Evolutionary conservation across 2,113 vertebrate genomes (phyloP).

Genomic region (Dendrocopos noguchii): DNA sequence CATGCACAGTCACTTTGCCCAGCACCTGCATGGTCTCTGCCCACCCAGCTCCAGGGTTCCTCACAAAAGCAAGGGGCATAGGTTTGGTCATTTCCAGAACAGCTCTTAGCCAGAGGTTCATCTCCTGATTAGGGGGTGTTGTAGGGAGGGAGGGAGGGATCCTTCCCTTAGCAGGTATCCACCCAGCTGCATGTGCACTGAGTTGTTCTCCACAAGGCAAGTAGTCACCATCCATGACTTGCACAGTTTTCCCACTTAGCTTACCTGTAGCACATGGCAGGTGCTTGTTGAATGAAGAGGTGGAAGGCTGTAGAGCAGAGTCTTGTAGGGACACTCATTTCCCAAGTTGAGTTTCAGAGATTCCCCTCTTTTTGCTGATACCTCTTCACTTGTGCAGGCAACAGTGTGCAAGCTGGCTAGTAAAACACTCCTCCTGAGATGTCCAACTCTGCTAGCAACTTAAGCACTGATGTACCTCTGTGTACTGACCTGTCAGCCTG

Average conservation of each 20-base stretch:
- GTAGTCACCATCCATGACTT: neutral
- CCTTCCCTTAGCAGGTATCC: neutral
- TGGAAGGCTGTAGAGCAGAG: neutral
- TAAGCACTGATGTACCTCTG: neutral
- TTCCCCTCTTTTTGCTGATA: neutral
- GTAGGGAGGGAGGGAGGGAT: neutral
- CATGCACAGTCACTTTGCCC: accelerated
- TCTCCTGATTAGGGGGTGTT: neutral
- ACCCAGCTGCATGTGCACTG: too few species aligned
- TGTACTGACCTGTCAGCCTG: neutral
- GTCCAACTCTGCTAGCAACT: neutral
- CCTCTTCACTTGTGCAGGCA: neutral
- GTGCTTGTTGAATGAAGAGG: neutral
- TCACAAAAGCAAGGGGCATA: neutral
- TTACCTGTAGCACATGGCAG: accelerated
- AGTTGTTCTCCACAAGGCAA: neutral
- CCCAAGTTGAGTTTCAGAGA: neutral
- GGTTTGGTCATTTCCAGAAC: neutral
- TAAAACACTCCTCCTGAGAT: neutral
- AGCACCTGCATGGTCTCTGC: neutral
- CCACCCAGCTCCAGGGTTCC: neutral
- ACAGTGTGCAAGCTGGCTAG: neutral
- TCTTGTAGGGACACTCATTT: neutral
- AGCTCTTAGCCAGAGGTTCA: neutral
- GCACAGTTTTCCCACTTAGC: neutral